These are phyloP conservation scores for Callocephalon fimbriatum DNA, from an alignment of 2,113 vertebrate species.

Conservation along the genomic window DNA sequence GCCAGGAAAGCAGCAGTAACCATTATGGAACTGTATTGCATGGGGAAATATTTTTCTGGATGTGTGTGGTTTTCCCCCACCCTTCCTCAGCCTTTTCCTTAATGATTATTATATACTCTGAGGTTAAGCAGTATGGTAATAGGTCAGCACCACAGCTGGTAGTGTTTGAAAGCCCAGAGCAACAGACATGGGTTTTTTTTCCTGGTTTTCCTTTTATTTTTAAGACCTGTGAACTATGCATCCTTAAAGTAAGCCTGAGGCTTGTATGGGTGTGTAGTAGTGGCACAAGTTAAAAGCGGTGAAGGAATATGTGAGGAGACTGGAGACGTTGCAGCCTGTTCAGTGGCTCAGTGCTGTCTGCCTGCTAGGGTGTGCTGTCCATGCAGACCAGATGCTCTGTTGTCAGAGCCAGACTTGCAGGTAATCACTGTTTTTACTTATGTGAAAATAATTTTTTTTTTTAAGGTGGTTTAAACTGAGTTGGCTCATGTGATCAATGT, in stretches of 20 bases:
- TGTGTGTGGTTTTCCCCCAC: not conserved
- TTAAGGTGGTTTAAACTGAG: not conserved
- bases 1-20: not conserved
- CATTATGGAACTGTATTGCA: fast-evolving
- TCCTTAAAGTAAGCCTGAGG: not conserved
- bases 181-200: not conserved
- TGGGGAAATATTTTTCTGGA: not conserved
- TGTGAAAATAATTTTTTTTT: not conserved
- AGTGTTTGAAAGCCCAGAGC: not conserved
- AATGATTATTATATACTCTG: not conserved
- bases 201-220: not conserved
- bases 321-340: not conserved
- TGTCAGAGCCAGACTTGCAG: not conserved
- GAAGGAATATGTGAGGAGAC: not conserved
- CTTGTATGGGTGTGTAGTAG: not conserved
- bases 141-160: not conserved
- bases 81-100: not conserved
- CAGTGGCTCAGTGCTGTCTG: not conserved
- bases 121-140: not conserved
- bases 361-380: not conserved
- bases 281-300: not conserved
- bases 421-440: not conserved
- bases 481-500: not conserved
- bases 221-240: not conserved
- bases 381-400: not conserved